Evolutionary conservation across 2,113 vertebrate genomes (phyloP), one percentile per base, ranked within the genome.

Genomic region (Raja brachyura): DNA sequence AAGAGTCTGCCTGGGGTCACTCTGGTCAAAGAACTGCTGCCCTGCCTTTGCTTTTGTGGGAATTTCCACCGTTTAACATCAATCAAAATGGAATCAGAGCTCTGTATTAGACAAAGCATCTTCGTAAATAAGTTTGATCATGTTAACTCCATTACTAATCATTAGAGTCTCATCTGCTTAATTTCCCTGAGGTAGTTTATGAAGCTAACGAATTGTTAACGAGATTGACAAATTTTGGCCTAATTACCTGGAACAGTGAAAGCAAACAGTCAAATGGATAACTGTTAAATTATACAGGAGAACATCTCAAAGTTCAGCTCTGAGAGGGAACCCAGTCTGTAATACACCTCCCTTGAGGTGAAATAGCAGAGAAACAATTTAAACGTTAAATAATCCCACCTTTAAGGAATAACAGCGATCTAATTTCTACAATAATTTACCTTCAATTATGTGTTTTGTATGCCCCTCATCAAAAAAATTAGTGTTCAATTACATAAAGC

Each of bases 221-320:
- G 59, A 66, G 59, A 66, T 88, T 88, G 83, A 66, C 83, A 88
- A 88, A 88, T 63, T 63, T 88, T 88, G 56, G 83, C 83, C 83
- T 88, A 88, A 88, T 88, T 88, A 66, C 59, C 83, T 22, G 13
- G 61, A 61, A 63, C 59, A 88, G 59, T 8, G 13, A 88, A 88
- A 63, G 59, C 83, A 88, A 88, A 88, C 61, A 88, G 59, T 88
- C 83, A 88, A 63, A 88, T 88, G 28, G 83, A 88, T 63, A 88
- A 88, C 28, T 66, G 83, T 33, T 88, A 88, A 88, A 88, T 88
- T 63, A 88, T 63, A 88, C 61, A 88, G 28, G 56, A 61, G 61
- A 33, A n/a, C 59, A 88, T 18, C n/a, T 61, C n/a, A 33, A 31
- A 61, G 59, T n/a, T 88, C 83, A 88, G 28, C 83, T 88, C 83